Conservation (phyloP, 2,888 invertebrate genomes). For the Steinernema scapterisci region DNA sequence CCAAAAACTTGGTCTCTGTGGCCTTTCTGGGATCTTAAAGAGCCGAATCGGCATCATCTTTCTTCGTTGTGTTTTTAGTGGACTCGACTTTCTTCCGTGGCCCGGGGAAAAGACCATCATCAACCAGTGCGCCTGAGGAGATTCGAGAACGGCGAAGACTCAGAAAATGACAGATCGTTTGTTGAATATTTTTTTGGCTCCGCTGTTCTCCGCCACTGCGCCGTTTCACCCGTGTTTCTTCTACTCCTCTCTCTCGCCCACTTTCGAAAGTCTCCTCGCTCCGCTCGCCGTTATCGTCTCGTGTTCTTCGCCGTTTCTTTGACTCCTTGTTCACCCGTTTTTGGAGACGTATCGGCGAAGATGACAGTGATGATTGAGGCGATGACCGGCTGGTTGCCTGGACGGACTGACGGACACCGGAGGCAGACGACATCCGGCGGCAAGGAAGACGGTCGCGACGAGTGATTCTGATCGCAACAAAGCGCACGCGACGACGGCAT, state of each 20-base stretch:
- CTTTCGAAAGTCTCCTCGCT: conserved; percentile 10
- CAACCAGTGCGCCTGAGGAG: background rate
- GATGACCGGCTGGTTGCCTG: background rate
- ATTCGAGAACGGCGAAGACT: conserved; percentile 12
- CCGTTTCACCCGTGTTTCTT: too few relatives aligned
- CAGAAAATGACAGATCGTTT: conserved; percentile 27
- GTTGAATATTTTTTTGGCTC: conserved; percentile 18
- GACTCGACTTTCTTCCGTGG: background rate
- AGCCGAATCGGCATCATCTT: conserved; percentile 8
- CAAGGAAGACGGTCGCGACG: background rate
- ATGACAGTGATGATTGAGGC: background rate
- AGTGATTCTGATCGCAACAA: background rate
- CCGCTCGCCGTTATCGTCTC: background rate
- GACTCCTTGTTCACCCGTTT: conserved; percentile 25
- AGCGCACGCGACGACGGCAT: background rate
- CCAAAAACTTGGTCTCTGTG: conserved; percentile 21
- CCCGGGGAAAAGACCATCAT: background rate
- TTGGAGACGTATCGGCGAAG: conserved; percentile 7
- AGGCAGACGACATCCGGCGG: conserved; percentile 18
- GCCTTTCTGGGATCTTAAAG: background rate
- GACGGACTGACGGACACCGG: background rate
- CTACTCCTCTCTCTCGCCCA: conserved; percentile 8
- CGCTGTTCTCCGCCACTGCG: conserved; percentile 1
- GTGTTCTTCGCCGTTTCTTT: conserved; percentile 24
- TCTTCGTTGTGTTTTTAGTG: background rate